Evolutionary conservation across 2,888 invertebrate genomes (phyloP), one percentile per base, ranked within the genome.

Genomic region (Phasia obesa): DNA sequence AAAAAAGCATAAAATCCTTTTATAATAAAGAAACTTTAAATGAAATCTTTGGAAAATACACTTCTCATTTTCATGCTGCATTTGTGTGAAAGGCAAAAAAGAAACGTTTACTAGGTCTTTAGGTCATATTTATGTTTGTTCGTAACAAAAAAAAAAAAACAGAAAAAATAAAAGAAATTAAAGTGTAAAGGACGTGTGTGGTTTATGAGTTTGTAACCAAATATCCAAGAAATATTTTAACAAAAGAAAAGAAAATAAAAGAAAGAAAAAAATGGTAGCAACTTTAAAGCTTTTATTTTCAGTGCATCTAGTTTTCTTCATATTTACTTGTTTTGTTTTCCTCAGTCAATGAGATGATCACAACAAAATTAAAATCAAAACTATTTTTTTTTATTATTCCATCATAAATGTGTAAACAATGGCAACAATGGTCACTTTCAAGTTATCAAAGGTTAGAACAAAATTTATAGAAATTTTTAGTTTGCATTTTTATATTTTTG

Each of bases 51-150:
- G 55, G 49, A 78, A 78, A 65, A 75, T 59, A 42, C 47, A 31
- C 44, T 64, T 53, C 60, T 47, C 62, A 64, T 47, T 64, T 78
- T 78, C 47, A 64, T 78, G 70, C 47, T 59, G 27, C 6, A 23
- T 25, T 13, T 53, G 3, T 51, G 23, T 23, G 7, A 49, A 27
- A 35, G 25, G 42, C 38, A 53, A 9, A 57, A 65, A 70, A 35
- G 53, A 62, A 73, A 74, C 69, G 62, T 78, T 78, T 78, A 74
- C 31, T 82, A 38, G 81, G 81, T 82, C 77, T 82, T 73, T 82
- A 49, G 81, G 81, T 82, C 81, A 82, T 69, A 82, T 57, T 82
- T 77, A 77, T 70, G 44, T 35, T 62, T 31, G 35, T 31, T 35
- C 23, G 44, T 38, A 9, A 35, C 70, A 31, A 53, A 17, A 47